A percentile compares a stretch with the other conserved stretches of the same genome.
Evolutionary conservation across 2,797 vertebrate genomes (phyloP).

Genomic region (Nasua narica): DNA sequence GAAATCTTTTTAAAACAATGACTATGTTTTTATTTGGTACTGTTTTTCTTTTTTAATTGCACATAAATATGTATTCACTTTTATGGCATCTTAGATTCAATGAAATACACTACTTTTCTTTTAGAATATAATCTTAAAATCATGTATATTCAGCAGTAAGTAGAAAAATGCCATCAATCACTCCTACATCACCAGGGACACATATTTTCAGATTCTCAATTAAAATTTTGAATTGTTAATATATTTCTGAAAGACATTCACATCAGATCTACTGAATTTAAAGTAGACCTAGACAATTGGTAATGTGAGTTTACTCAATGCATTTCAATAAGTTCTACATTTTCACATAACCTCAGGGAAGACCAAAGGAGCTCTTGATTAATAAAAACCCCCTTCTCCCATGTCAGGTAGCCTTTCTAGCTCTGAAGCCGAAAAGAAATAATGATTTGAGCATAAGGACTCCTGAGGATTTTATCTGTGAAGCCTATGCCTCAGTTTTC

Average conservation of each 20-base stretch:
- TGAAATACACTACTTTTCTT: neutral
- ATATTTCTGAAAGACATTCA: conserved; percentile 1
- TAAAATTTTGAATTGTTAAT: conserved; percentile 37
- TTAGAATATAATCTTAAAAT: neutral
- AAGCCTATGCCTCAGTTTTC: neutral
- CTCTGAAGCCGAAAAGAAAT: neutral
- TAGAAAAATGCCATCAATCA: neutral
- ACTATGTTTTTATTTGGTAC: neutral
- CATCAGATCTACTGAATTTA: neutral
- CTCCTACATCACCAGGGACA: neutral
- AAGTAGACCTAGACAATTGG: conserved; percentile 6
- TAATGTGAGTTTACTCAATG: neutral
- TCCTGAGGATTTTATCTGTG: conserved; percentile 37
- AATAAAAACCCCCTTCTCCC: neutral
- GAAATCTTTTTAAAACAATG: neutral
- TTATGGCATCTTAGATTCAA: neutral
- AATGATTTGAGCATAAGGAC: neutral
- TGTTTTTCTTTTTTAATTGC: neutral
- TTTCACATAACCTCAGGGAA: conserved; percentile 29
- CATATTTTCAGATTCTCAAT: neutral
- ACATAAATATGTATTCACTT: neutral
- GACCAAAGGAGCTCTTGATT: neutral
- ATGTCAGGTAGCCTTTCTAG: neutral
- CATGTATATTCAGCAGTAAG: neutral
- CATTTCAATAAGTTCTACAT: conserved; percentile 25